These are phyloP conservation scores for Catostylus mosaicus DNA, from an alignment of 30 jellyfish, hydroid and myxozoan species.

Conservation along the genomic window DNA sequence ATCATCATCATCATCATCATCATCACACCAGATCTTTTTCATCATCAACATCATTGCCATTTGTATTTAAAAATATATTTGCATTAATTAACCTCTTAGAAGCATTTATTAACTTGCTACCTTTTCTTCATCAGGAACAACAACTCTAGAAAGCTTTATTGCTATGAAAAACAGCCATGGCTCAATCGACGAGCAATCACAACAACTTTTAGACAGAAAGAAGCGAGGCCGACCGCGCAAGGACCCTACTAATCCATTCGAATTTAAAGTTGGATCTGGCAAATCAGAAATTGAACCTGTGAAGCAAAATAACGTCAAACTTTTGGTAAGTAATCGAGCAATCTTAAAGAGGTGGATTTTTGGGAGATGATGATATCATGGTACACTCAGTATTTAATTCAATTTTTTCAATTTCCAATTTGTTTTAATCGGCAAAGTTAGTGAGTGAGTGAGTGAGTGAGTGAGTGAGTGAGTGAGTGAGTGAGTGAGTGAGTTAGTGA, in stretches of 20 bases:
- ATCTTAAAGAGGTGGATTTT: too few relatives aligned
- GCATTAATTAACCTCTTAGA: too few relatives aligned
- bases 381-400: too few relatives aligned
- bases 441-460: not conserved
- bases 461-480: not conserved
- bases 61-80: too few relatives aligned
- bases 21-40: too few relatives aligned
- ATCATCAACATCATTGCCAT: too few relatives aligned
- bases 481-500: too few relatives aligned
- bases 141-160: constrained; percentile 57
- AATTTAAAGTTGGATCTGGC: not conserved
- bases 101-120: too few relatives aligned
- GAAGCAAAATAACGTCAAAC: not conserved
- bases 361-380: too few relatives aligned
- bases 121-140: constrained; percentile 36
- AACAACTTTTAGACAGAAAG: not conserved
- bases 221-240: constrained; percentile 77
- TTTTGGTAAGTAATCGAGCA: not conserved
- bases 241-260: constrained; percentile 1
- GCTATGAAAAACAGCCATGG: constrained; percentile 55
- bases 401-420: too few relatives aligned
- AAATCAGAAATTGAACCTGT: not conserved
- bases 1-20: not conserved
- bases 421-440: too few relatives aligned
- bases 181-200: not conserved